Evolutionary conservation across 1,140 invertebrate species (phyloP).

Genomic region (Platyura marginata): DNA sequence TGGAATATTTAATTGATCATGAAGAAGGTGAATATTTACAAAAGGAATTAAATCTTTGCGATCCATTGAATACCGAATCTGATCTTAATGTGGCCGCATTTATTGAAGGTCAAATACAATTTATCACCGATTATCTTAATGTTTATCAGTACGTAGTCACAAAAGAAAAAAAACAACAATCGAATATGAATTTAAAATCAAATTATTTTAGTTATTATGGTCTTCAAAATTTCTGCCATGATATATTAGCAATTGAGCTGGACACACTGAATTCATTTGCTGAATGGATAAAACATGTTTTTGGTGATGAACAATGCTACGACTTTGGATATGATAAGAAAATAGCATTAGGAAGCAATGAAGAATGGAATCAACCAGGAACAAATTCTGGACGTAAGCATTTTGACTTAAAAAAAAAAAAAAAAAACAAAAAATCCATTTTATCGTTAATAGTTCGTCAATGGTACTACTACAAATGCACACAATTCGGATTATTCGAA

Average conservation of each 20-base stretch:
- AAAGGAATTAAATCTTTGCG: neutral
- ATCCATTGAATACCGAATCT: neutral
- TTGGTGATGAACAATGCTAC: neutral
- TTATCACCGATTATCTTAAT: neutral
- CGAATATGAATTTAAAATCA: too few species aligned
- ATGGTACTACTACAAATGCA: conserved; percentile 71
- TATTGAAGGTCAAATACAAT: neutral
- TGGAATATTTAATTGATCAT: neutral
- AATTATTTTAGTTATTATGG: too few species aligned
- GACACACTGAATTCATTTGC: neutral
- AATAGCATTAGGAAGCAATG: neutral
- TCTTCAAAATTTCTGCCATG: neutral
- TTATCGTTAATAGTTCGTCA: conserved; percentile 28
- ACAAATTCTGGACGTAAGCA: neutral
- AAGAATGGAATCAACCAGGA: neutral
- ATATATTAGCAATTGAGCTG: neutral
- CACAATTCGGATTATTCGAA: conserved; percentile 69
- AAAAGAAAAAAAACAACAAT: too few species aligned
- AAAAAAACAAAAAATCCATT: too few species aligned
- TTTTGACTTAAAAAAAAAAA: too few species aligned
- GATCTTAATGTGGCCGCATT: neutral
- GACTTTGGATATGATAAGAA: neutral
- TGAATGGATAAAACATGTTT: neutral
- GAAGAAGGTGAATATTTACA: neutral
- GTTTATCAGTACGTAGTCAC: neutral